These are phyloP conservation scores for Dipodomys merriami DNA, from an alignment of 2,113 vertebrate genomes.

Conservation along the genomic window DNA sequence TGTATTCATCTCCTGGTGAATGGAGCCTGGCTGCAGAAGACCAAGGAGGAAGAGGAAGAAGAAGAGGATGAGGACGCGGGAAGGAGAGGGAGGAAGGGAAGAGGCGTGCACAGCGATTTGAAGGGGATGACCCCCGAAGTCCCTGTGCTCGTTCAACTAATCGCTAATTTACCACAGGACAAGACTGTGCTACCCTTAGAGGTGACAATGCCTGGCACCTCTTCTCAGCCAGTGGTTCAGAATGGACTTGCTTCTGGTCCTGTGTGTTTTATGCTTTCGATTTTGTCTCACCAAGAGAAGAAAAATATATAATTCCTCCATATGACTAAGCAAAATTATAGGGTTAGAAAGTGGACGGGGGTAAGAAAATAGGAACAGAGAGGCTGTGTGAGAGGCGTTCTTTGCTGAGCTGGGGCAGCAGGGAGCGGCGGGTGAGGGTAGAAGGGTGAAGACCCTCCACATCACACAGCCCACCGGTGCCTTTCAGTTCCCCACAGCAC, in stretches of 20 bases:
- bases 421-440: fast-evolving
- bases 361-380: fast-evolving
- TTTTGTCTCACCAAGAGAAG: background rate
- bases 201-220: too few relatives aligned
- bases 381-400: background rate
- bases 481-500: background rate
- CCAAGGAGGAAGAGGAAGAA: too few relatives aligned
- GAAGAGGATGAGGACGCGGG: too few relatives aligned
- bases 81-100: background rate
- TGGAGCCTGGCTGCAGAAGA: background rate
- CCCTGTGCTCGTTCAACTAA: background rate
- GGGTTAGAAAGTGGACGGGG: background rate
- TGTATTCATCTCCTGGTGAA: fast-evolving
- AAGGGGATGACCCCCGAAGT: background rate
- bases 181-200: background rate
- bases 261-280: background rate
- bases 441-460: fast-evolving
- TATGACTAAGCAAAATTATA: background rate
- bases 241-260: background rate
- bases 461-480: fast-evolving
- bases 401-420: background rate
- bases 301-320: background rate
- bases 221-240: background rate
- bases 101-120: fast-evolving
- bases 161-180: background rate